Conservation (phyloP, 2,888 invertebrate species). For the Maniola hyperantus region DNA sequence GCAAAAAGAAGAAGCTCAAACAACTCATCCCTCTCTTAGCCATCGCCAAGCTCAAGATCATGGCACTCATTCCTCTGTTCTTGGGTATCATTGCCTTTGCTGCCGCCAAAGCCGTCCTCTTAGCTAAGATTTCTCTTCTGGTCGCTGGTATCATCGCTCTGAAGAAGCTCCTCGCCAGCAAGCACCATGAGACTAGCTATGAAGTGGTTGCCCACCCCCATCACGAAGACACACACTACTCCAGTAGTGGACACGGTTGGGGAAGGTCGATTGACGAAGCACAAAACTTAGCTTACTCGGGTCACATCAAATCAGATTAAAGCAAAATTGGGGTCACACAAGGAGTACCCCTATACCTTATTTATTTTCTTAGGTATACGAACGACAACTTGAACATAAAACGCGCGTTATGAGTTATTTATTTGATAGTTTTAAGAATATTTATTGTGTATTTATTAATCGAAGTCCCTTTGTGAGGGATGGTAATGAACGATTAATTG, state of each 20-base stretch:
- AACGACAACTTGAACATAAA: constrained; percentile 40
- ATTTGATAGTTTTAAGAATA: constrained; percentile 64
- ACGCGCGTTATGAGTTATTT: constrained; percentile 58
- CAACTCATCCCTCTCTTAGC: constrained; percentile 88
- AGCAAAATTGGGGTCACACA: constrained; percentile 40
- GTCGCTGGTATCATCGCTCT: constrained; percentile 87
- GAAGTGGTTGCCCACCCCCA: constrained; percentile 88
- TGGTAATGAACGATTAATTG: constrained; percentile 48
- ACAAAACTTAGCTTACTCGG: constrained; percentile 84
- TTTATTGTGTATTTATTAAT: constrained; percentile 71
- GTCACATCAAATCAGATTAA: constrained; percentile 75
- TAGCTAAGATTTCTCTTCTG: constrained; percentile 91
- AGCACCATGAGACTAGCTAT: constrained; percentile 87
- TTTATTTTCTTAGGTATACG: constrained; percentile 48
- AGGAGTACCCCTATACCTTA: constrained; percentile 51
- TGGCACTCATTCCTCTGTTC: constrained; percentile 89
- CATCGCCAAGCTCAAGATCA: constrained; percentile 89
- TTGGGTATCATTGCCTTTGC: constrained; percentile 88
- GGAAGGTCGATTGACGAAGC: constrained; percentile 80
- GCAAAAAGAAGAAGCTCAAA: constrained; percentile 91
- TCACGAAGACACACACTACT: constrained; percentile 77
- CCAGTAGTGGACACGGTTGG: constrained; percentile 85
- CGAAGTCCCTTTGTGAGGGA: constrained; percentile 68
- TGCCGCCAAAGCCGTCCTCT: constrained; percentile 92
- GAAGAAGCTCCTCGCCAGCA: constrained; percentile 88